Conservation (phyloP, 2,113 vertebrate genomes). For the Albula goreensis region DNA sequence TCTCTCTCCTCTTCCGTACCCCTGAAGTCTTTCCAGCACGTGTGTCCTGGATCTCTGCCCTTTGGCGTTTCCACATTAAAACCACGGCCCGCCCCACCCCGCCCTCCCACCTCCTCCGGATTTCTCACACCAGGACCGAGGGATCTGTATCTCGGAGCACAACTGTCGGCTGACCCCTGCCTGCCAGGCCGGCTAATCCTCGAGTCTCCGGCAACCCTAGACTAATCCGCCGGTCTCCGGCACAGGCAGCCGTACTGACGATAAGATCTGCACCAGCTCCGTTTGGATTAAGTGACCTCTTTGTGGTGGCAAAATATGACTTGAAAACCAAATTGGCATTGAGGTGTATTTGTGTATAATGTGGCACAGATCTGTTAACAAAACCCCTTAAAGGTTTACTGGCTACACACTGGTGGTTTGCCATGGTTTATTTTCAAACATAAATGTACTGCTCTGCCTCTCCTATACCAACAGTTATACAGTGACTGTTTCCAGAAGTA, state of each 20-base stretch:
- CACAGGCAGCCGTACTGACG: slow-evolving; percentile 39
- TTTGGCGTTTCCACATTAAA: slow-evolving; percentile 44
- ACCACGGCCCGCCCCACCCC: slow-evolving; percentile 28
- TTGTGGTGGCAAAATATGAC: slow-evolving; percentile 32
- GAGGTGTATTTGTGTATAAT: slow-evolving; percentile 25
- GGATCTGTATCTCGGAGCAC: slow-evolving; percentile 50
- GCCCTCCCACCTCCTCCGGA: not conserved
- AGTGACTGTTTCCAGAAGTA: not conserved
- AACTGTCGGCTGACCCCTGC: slow-evolving; percentile 51
- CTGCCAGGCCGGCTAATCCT: slow-evolving; percentile 62
- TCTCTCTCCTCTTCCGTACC: slow-evolving; percentile 42
- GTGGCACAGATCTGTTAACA: slow-evolving; percentile 9
- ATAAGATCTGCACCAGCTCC: slow-evolving; percentile 47
- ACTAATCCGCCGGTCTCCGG: slow-evolving; percentile 64
- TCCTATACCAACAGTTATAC: not conserved
- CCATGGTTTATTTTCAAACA: not conserved
- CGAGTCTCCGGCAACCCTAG: slow-evolving; percentile 61
- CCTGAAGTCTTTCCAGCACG: not conserved
- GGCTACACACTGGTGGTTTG: not conserved
- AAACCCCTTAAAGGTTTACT: not conserved
- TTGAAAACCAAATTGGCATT: slow-evolving; percentile 28
- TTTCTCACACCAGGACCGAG: slow-evolving; percentile 35
- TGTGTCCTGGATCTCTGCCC: slow-evolving; percentile 45
- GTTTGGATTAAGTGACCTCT: slow-evolving; percentile 47
- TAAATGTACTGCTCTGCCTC: too few species aligned